phyloP scores from a whole-genome alignment of 2,113 vertebrate genomes.

The Perca schrenkii region DNA sequence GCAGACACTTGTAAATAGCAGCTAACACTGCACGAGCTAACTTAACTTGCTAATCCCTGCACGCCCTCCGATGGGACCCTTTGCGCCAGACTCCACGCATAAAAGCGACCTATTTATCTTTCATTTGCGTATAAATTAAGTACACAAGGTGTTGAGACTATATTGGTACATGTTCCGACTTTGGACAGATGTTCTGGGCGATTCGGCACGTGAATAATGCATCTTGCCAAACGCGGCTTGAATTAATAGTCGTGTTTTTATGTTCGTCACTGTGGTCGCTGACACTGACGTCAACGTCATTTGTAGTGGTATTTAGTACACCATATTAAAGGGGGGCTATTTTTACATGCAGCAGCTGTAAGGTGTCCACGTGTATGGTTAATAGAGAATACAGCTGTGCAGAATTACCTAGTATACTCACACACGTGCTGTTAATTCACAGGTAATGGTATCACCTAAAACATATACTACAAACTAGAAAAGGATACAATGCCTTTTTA shows the following conservation, averaged over 20 bases:
- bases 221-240: too few species aligned
- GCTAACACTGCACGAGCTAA: slow-evolving; percentile 2
- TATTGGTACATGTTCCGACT: fast-evolving
- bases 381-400: too few species aligned
- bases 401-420: not conserved
- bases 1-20: not conserved
- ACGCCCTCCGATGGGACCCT: not conserved
- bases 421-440: not conserved
- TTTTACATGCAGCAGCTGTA: not conserved
- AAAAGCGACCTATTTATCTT: not conserved
- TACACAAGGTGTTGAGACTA: fast-evolving
- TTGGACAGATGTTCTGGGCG: fast-evolving
- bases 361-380: not conserved
- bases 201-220: not conserved
- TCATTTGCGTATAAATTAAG: fast-evolving
- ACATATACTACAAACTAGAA: too few species aligned
- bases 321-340: not conserved
- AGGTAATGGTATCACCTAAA: too few species aligned
- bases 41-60: slow-evolving; percentile 36
- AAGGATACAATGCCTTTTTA: too few species aligned
- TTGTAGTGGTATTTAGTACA: too few species aligned
- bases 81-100: not conserved
- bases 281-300: too few species aligned
- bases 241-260: not conserved
- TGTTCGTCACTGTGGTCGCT: not conserved